Base-by-base conservation (phyloP, 37 sponge, comb jelly and placozoan species). In the Diacarnus erythraeanus region DNA sequence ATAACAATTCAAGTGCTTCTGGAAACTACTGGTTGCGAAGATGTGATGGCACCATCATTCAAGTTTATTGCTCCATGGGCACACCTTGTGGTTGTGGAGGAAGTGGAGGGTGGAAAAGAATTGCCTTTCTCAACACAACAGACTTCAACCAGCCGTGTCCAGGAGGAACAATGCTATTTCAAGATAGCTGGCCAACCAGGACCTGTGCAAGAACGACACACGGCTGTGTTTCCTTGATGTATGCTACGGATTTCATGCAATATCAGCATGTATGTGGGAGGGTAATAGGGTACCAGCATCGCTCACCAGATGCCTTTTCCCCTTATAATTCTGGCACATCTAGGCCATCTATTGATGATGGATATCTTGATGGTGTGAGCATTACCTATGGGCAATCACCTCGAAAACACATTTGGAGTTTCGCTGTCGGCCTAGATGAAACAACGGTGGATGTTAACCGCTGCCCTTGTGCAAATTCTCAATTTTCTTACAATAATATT, bases 101-200 rank as follows among this genome's bases (percentile, higher is more conserved):
- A 69, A 58, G 29, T 30, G 72, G 72, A 57, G 83, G 59, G 23
- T 83, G 84, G 84, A 75, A 51, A 59, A 75, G 84, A 27, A 56
- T 76, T n/a, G 84, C 61, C 54, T 56, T 60, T 42, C 41, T 83
- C 41, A 66, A 83, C 60, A 83, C 75, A 69, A 75, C 84, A 0
- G 76, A 83, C 23, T 42, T 76, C 0, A 2, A 20, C 18, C 42
- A 44, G 20, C 21, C 57, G n/a, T 83, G 84, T 42, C 76, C 70
- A 2, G 6, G 40, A 20, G 69, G 69, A 31, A 63, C 31, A n/a
- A 56, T 47, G 0, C 58, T 66, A 15, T 57, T 47, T 10, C 30
- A n/a, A 22, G 25, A 23, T 31, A 76, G 38, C 0, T 61, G 74
- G 0, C 75, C 64, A 25, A 38, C 56, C 36, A 63, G 67, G 37